A percentile compares a stretch with the other conserved stretches of the same genome.
These are phyloP conservation scores for Hycleus phaleratus DNA, from an alignment of 1,140 invertebrate genomes.

Conservation along the genomic window DNA sequence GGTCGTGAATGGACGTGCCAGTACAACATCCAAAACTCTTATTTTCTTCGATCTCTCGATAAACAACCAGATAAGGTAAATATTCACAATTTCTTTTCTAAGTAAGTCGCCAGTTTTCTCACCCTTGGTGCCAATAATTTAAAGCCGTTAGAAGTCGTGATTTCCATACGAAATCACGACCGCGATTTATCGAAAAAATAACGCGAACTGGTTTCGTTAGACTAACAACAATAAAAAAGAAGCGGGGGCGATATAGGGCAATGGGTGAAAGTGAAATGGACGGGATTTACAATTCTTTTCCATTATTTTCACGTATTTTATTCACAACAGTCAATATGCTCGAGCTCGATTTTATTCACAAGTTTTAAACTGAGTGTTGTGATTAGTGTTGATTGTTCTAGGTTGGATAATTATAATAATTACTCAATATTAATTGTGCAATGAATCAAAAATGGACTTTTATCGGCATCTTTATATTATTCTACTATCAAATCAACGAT, in stretches of 20 bases:
- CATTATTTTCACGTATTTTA: not conserved
- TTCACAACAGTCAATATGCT: no score
- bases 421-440: conserved; percentile 16
- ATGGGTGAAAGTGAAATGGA: conserved; percentile 25
- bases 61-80: not conserved
- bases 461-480: conserved; percentile 24
- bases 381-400: conserved; percentile 1
- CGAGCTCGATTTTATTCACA: no score
- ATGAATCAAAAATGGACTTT: conserved; percentile 33
- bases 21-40: conserved; percentile 7
- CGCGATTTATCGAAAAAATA: not conserved
- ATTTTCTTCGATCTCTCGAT: conserved; percentile 3
- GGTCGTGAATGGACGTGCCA: conserved; percentile 16
- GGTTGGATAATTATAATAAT: conserved; percentile 2
- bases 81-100: not conserved
- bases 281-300: not conserved
- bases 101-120: not conserved
- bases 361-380: not conserved
- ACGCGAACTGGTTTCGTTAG: not conserved
- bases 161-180: not conserved
- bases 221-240: conserved; percentile 3
- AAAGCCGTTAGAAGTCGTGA: conserved; percentile 4
- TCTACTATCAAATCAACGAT: conserved; percentile 9
- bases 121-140: not conserved
- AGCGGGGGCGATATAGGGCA: conserved; percentile 17